A percentile compares a stretch with the other conserved stretches of the same genome.
phyloP scores from a whole-genome alignment of 2,797 vertebrate genomes.

The Psittacula echo region DNA sequence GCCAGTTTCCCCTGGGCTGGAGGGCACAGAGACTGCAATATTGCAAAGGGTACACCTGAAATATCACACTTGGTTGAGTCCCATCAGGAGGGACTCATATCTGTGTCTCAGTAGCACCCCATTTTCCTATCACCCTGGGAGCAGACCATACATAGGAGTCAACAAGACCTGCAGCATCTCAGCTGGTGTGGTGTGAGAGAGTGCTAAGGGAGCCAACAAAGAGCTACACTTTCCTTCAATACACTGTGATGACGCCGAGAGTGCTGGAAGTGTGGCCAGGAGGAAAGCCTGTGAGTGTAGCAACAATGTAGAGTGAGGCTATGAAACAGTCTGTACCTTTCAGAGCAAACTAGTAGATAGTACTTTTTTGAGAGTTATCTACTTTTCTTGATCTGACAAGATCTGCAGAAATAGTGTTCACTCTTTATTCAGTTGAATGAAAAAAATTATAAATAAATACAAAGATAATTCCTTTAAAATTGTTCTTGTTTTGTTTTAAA shows the following conservation, averaged over 20 bases:
- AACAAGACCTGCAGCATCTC: neutral
- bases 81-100: neutral
- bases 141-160: neutral
- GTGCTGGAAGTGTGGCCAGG: neutral
- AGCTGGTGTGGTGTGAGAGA: neutral
- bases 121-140: neutral
- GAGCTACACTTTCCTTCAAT: neutral
- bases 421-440: neutral
- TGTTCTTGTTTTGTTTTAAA: neutral
- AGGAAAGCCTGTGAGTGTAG: neutral
- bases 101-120: neutral
- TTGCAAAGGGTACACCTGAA: neutral
- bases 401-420: neutral
- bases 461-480: neutral
- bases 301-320: rapidly evolving
- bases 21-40: neutral
- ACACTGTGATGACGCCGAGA: too few species aligned
- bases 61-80: neutral
- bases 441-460: neutral
- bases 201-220: neutral
- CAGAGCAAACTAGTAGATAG: neutral
- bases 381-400: neutral
- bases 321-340: neutral
- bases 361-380: neutral
- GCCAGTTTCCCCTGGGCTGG: neutral